Percentiles rank a stretch among this genome's conserved stretches.
Evolutionary conservation across 2,888 invertebrate species (phyloP).

Genomic region (Papilio elwesi): DNA sequence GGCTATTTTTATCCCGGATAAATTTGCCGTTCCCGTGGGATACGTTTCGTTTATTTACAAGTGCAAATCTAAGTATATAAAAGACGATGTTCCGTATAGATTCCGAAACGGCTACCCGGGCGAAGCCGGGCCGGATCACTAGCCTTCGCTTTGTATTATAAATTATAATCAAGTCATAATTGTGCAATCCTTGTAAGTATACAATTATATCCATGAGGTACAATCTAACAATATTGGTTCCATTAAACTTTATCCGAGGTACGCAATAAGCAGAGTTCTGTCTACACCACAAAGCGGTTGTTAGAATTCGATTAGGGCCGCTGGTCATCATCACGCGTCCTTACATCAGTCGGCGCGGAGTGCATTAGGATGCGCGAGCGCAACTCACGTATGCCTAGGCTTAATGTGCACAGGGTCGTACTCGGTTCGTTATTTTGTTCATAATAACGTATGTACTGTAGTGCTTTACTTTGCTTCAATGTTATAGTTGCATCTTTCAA

Average conservation of each 20-base stretch:
- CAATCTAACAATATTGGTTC: background rate
- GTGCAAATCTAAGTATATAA: too few species aligned
- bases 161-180: background rate
- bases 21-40: too few species aligned
- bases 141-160: too few species aligned
- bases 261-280: background rate
- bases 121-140: too few species aligned
- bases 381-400: constrained; percentile 28
- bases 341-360: constrained; percentile 21
- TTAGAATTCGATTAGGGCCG: constrained; percentile 33
- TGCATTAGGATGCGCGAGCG: constrained; percentile 47
- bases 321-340: constrained; percentile 16
- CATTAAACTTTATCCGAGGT: background rate
- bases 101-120: too few species aligned
- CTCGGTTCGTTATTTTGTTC: constrained; percentile 4
- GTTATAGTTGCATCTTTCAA: too few species aligned
- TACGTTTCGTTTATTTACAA: too few species aligned
- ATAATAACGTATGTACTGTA: too few species aligned
- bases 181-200: background rate
- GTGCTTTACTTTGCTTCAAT: too few species aligned
- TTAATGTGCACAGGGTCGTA: constrained; percentile 47
- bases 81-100: too few species aligned
- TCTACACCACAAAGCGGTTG: constrained; percentile 4
- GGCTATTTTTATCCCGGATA: too few species aligned
- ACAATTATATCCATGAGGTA: background rate